These are phyloP conservation scores for Meteorus cinctellus DNA, from an alignment of 2,888 invertebrate species.

Conservation along the genomic window DNA sequence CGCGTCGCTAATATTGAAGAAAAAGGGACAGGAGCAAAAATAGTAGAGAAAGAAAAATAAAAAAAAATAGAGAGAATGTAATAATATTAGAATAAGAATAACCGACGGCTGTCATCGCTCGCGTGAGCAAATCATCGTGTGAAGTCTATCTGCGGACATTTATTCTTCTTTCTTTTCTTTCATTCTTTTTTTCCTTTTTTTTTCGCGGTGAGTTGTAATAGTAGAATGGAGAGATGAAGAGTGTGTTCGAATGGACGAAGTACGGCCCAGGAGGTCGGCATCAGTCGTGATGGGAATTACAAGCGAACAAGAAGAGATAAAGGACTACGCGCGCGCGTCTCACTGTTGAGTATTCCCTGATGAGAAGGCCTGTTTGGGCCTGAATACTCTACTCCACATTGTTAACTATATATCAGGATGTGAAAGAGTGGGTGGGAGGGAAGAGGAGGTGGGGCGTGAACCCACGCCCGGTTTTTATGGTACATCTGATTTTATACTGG, in stretches of 20 bases:
- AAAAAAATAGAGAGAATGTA: slow-evolving; percentile 16
- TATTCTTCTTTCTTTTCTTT: background rate
- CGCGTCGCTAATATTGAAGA: background rate
- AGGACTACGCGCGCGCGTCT: slow-evolving; percentile 18
- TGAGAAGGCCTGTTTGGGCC: background rate
- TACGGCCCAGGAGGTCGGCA: slow-evolving; percentile 34
- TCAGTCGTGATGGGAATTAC: slow-evolving; percentile 44
- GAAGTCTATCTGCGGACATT: slow-evolving; percentile 25
- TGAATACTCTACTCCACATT: background rate
- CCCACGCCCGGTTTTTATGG: slow-evolving; percentile 21
- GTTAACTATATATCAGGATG: no score
- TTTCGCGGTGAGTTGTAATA: slow-evolving; percentile 5
- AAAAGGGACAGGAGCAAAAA: background rate
- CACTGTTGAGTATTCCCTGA: background rate
- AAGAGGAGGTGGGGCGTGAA: background rate
- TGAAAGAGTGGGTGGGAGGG: no score
- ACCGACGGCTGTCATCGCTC: slow-evolving; percentile 19
- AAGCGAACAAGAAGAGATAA: slow-evolving; percentile 9
- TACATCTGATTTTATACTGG: background rate
- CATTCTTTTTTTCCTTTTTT: background rate
- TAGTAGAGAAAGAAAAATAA: slow-evolving; percentile 9
- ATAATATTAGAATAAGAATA: background rate
- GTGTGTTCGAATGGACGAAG: slow-evolving; percentile 1
- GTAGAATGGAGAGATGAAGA: background rate
- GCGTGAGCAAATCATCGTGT: slow-evolving; percentile 29